Evolutionary conservation across 2,113 vertebrate species (phyloP), one percentile per base, ranked within the genome.

Genomic region (Crotalus viridis): DNA sequence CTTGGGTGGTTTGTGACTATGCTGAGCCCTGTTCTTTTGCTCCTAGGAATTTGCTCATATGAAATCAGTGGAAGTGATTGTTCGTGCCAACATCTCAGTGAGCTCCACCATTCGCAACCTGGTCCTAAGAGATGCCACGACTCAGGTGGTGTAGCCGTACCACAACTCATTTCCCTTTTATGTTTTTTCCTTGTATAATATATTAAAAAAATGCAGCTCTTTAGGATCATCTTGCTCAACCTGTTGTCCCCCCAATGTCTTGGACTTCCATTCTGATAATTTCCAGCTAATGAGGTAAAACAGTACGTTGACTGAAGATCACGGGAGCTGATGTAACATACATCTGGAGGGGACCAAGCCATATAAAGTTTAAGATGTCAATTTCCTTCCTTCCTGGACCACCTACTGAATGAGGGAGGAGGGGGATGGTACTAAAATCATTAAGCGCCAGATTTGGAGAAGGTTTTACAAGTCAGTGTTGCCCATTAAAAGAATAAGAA

Each of bases 91-190:
- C 94, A 98, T 99, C 97, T 98, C 98, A 0, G 98, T 99, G 51
- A 98, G 98, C 92, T 99, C 99, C 85, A 98, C 96, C 94, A 97
- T 98, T 95, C 98, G 97, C 95, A 99, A 99, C 90, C 95, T 99
- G 93, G 87, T 98, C 95, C 97, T 99, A 81, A 98, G 93, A 95
- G 98, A 99, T 0, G 97, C 98, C 21, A 96, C 98, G 26, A 97
- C 98, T 0, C 97, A 98, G 99, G 99, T 99, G 89, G 19, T 8
- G 7, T 8, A 55, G 15, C 13, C 13, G 61, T 33, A 12, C 21
- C 9, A 55, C n/a, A 26, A 8, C 12, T 54, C 22, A 24, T 26
- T 33, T 61, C n/a, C 43, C 13, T 7, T 3, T 57, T 81, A n/a
- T n/a, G 54, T 57, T 85, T 89, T 59, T 89, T 59, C 92, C 28